Base-by-base conservation (phyloP, 2,888 invertebrate genomes). In the Coenonympha glycerion region DNA sequence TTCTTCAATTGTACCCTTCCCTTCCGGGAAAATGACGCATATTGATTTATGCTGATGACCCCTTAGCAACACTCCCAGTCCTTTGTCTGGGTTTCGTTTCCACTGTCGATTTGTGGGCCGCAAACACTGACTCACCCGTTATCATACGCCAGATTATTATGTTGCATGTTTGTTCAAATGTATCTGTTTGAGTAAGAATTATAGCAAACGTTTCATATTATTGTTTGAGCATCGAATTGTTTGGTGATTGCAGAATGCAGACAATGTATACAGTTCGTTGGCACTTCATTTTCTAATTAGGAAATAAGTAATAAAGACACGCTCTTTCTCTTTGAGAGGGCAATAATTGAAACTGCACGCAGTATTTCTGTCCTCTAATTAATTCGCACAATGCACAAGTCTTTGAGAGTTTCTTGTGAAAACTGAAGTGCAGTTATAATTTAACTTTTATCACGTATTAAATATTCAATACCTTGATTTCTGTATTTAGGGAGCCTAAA, bases 21-120 rank as follows among this genome's bases (percentile, higher is more conserved):
- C 45, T 57, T 59, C 55, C 58, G 72, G 76, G 76, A 73, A 72
- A 69, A 60, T 85, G 84, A 85, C 77, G 73, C 81, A 81, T 65
- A 49, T 56, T 56, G 60, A 59, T 65, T 61, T 53, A 65, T 73
- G 76, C 61, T 73, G 72, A 62, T 69, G 85, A 83, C 79, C 84
- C 71, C 75, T 65, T 68, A 67, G 65, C 66, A 64, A 56, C 68
- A 68, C 66, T 65, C 69, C 66, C 63, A 68, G 65, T 68, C 68
- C 81, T 84, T 84, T 85, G 83, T 85, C 69, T 65, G 63, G 63
- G 66, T 71, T 74, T 71, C 67, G 70, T 26, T 46, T 28, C 37
- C 46, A 70, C 73, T 71, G 67, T 62, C 64, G 68, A 75, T 77
- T 79, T 73, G 78, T 78, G 76, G 75, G 73, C 68, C 71, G 77